These are phyloP conservation scores for Mylabris sibirica DNA, from an alignment of 2,888 invertebrate genomes.

Conservation along the genomic window DNA sequence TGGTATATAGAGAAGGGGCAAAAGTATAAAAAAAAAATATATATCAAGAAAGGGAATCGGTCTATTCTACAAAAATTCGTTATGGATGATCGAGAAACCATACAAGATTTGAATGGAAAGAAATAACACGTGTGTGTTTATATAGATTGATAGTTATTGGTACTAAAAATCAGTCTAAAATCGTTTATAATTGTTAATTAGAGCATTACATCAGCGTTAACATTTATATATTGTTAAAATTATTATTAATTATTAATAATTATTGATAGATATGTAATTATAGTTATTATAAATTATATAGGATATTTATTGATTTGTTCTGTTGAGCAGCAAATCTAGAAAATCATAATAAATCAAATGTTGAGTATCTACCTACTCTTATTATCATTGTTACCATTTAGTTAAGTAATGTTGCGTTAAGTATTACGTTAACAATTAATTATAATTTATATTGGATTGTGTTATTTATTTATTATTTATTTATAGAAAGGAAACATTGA, in stretches of 20 bases:
- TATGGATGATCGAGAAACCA: background rate
- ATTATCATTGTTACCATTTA: background rate
- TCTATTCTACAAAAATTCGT: background rate
- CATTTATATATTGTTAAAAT: too few relatives aligned
- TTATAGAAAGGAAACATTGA: background rate
- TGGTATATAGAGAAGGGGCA: background rate
- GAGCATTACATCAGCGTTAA: background rate
- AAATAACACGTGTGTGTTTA: conserved; percentile 3
- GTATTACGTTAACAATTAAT: background rate
- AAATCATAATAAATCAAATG: background rate
- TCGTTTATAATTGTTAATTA: background rate
- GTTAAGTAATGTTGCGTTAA: background rate
- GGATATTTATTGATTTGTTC: background rate
- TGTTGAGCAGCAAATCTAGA: background rate
- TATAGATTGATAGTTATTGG: conserved; percentile 1
- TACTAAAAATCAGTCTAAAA: background rate
- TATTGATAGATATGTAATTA: too few relatives aligned
- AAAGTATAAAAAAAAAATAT: too few relatives aligned
- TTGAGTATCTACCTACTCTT: background rate
- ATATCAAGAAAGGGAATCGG: background rate
- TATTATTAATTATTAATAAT: too few relatives aligned
- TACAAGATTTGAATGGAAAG: background rate
- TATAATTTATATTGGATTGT: background rate
- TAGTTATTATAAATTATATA: too few relatives aligned
- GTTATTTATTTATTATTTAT: background rate